These are phyloP conservation scores for Orthonychiurus folsomi DNA, from an alignment of 2,888 invertebrate genomes.

Conservation along the genomic window DNA sequence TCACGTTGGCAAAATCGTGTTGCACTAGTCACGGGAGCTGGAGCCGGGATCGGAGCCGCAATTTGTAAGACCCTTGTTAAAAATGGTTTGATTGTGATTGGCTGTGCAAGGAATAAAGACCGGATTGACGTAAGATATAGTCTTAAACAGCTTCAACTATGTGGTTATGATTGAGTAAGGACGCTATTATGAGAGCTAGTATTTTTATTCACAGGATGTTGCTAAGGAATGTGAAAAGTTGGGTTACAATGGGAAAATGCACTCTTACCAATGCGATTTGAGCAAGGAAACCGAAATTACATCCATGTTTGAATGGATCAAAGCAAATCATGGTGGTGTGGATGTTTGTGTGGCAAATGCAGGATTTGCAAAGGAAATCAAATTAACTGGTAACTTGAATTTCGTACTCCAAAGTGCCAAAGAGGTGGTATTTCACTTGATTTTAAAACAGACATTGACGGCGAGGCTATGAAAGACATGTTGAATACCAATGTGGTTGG, in stretches of 20 bases:
- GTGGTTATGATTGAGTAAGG: too few relatives aligned
- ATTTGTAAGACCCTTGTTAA: conserved; percentile 25
- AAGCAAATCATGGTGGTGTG: conserved; percentile 27
- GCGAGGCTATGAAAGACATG: conserved; percentile 1
- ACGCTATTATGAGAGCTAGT: conserved; percentile 6
- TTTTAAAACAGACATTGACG: not conserved
- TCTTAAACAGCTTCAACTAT: not conserved
- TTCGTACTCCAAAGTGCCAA: too few relatives aligned
- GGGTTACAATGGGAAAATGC: conserved; percentile 26
- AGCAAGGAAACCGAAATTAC: conserved; percentile 22
- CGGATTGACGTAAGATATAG: conserved; percentile 25
- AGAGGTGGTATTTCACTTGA: too few relatives aligned
- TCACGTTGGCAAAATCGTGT: conserved; percentile 26
- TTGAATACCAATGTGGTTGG: conserved; percentile 14
- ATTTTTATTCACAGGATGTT: conserved; percentile 14
- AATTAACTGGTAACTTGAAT: conserved; percentile 30
- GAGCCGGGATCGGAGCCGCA: conserved; percentile 30
- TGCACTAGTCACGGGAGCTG: conserved; percentile 33
- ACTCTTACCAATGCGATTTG: conserved; percentile 29
- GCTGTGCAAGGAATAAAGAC: conserved; percentile 31
- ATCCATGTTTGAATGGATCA: conserved; percentile 31
- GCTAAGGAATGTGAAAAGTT: conserved; percentile 18
- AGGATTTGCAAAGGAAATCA: conserved; percentile 19
- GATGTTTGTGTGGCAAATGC: conserved; percentile 36
- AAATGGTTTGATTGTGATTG: conserved; percentile 31